Conservation (phyloP, 2,113 vertebrate species). For the Brachionichthys hirsutus region DNA sequence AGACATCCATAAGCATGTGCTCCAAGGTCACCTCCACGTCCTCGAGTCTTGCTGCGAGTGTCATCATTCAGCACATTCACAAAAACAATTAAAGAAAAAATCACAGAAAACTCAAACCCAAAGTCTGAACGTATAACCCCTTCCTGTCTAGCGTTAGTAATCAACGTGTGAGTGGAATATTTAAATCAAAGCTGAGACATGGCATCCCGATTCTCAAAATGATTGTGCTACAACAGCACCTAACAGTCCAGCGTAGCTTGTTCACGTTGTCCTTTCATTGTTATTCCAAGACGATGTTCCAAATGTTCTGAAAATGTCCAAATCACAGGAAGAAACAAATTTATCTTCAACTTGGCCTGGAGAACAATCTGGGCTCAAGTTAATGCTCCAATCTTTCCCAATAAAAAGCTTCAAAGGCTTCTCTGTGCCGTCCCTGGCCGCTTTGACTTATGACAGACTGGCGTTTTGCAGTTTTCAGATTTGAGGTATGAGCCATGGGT, state of each 20-base stretch:
- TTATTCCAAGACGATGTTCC: slow-evolving; percentile 2
- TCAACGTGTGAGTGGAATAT: background rate
- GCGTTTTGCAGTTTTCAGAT: slow-evolving; percentile 32
- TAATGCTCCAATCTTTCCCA: slow-evolving; percentile 16
- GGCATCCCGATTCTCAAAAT: slow-evolving; percentile 6
- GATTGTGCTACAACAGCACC: slow-evolving; percentile 15
- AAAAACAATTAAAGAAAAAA: background rate
- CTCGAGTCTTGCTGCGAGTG: slow-evolving; percentile 88
- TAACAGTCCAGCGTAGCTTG: slow-evolving; percentile 22
- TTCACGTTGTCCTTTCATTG: slow-evolving; percentile 16
- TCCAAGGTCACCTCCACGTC: slow-evolving; percentile 93
- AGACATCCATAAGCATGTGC: slow-evolving; percentile 97
- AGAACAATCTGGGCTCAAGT: slow-evolving; percentile 10
- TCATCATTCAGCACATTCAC: slow-evolving; percentile 78
- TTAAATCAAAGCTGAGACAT: slow-evolving; percentile 26
- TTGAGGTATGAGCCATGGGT: slow-evolving; percentile 49
- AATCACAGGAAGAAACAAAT: slow-evolving; percentile 12
- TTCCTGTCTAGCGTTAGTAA: no score
- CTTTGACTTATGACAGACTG: slow-evolving; percentile 14
- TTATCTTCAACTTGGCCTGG: slow-evolving; percentile 20
- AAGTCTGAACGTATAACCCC: background rate
- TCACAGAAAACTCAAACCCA: background rate
- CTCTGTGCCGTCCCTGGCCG: no score
- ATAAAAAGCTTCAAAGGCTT: background rate
- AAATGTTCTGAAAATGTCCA: slow-evolving; percentile 23